Evolutionary conservation across 2,113 vertebrate species (phyloP), one percentile per base, ranked within the genome.

Genomic region (Sterrhoptilus dennistouni): DNA sequence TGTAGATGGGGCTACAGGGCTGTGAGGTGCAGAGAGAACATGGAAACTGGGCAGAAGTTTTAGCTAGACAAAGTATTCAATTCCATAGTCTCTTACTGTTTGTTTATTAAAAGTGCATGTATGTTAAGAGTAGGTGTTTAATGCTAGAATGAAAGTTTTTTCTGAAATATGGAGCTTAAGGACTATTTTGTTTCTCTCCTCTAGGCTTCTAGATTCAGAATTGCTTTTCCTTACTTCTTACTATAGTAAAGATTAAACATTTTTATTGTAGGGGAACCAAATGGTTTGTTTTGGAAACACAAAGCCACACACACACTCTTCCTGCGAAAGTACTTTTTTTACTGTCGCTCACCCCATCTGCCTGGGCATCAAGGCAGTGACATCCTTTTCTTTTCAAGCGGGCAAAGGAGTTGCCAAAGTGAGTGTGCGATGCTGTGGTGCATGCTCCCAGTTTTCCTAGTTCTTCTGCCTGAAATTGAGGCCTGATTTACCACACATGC

Each of bases 321-420:
- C 16, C 57, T 85, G 82, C 31, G 38, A 16, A 87, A 79, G 22
- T 25, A n/a, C 76, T 87, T 63, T 87, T 6, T 10, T 61, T n/a
- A 33, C 31, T 0, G 0, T 6, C 0, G 0, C 53, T 74, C 0
- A 0, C 63, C 54, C 75, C 54, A 20, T 83, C 65, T 87, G 77
- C 63, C n/a, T 44, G 53, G 59, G 63, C 9, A 6, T 90, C 83
- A 53, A 61, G 66, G 49, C 82, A 47, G 2, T 24, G 78, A 44
- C 81, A 87, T 80, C 42, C 66, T 91, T 93, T 72, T 52, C 49
- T 78, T 70, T 36, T 31, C 27, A 68, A 60, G 45, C 0, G 5
- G 21, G 57, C 2, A 1, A 52, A 89, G 25, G 20, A 49, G 25
- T 44, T 89, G 57, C 66, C 49, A 53, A 56, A 87, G 52, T 2